These are phyloP conservation scores for Oxygymnocypris stewartii DNA, from an alignment of 2,113 vertebrate species.

Conservation along the genomic window DNA sequence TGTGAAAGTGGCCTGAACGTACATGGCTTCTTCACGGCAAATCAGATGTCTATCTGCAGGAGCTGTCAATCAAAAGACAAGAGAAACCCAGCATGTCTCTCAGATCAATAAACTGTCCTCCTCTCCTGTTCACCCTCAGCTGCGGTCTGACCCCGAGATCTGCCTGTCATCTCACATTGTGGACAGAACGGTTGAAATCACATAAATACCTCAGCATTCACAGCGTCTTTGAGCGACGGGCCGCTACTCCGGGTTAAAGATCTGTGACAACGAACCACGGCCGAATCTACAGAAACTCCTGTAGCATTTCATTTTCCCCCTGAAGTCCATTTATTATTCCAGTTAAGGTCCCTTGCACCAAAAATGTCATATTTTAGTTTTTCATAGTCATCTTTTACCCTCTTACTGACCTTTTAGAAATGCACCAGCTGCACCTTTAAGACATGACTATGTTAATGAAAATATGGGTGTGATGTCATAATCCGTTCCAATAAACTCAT, in stretches of 20 bases:
- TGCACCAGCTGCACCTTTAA: background rate
- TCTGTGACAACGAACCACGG: background rate
- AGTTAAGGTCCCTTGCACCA: background rate
- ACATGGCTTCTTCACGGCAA: background rate
- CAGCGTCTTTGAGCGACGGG: background rate
- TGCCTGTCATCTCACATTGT: background rate
- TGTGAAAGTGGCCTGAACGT: background rate
- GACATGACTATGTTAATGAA: background rate
- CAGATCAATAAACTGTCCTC: background rate
- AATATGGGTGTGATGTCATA: background rate
- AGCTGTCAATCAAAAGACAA: constrained; percentile 3
- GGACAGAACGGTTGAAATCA: background rate
- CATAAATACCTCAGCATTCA: background rate
- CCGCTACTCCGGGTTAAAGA: background rate
- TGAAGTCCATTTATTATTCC: background rate
- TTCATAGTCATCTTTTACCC: background rate
- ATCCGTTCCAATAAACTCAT: background rate
- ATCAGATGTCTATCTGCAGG: background rate
- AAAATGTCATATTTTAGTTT: background rate
- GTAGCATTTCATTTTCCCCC: background rate
- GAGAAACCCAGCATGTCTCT: background rate
- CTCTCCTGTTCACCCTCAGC: background rate
- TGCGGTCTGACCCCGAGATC: background rate
- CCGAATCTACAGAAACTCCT: background rate
- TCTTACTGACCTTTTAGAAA: background rate